Conservation (phyloP, 2,888 invertebrate genomes). For the Stegophylla sp. region DNA sequence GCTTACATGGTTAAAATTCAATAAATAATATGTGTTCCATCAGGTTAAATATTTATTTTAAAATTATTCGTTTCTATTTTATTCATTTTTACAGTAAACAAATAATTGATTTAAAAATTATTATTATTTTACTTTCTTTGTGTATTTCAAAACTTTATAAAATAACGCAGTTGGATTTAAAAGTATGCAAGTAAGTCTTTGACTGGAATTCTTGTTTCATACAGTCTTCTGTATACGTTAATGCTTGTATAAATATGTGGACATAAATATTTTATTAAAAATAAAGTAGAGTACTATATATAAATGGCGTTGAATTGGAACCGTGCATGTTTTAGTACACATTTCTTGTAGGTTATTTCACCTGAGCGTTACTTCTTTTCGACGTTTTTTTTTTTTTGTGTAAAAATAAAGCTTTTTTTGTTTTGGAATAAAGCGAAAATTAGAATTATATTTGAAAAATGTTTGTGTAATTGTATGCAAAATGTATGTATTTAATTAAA, state of each 20-base stretch:
- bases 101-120: not conserved
- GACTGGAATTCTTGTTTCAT: not conserved
- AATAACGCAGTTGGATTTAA: not conserved
- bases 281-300: not conserved
- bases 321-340: no score
- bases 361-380: no score
- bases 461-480: no score
- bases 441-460: no score
- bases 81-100: not conserved
- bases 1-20: not conserved
- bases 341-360: no score
- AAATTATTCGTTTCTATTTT: not conserved
- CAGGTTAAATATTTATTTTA: not conserved
- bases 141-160: not conserved
- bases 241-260: not conserved
- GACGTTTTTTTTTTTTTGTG: no score
- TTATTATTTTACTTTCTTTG: not conserved
- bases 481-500: no score
- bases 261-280: not conserved
- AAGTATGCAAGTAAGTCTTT: not conserved
- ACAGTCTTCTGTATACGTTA: not conserved
- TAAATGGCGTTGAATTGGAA: not conserved
- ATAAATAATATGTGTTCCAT: not conserved
- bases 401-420: no score
- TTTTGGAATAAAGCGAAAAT: no score